Base-by-base conservation (phyloP, 2,888 invertebrate genomes). In the Anthophora plumipes region DNA sequence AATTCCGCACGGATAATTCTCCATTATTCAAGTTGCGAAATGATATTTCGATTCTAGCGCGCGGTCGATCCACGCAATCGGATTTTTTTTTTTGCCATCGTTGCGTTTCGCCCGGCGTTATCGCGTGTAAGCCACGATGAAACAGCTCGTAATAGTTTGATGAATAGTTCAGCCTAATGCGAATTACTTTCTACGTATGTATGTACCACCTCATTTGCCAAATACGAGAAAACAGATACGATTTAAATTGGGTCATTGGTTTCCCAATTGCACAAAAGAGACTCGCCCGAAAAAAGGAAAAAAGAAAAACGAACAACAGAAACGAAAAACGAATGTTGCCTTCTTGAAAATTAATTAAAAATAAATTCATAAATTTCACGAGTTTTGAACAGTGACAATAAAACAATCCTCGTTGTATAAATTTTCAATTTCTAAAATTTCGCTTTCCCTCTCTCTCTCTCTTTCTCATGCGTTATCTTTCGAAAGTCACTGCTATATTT, bases 21-120 rank as follows among this genome's bases (percentile, higher is more conserved):
- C 89, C 85, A 90, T 90, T 90, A 89, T 89, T 90, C 87, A 89
- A 87, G 81, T 85, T 80, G 75, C 80, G 83, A 86, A 90, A 89
- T 86, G 87, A 88, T 89, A 88, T 85, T 87, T 84, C 85, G 82
- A 85, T 83, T 71, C 75, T 61, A 41, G 48, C 55, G 64, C 43
- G 46, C 64, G 67, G 74, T 55, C 76, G 66, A 69, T 67, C 79
- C 60, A 70, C 59, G 77, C 83, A 85, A 84, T 86, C 84, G 80
- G 79, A 85, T 66, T 70, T 67, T 69, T 72, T 66, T 70, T 67
- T 69, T 72, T 76, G 46, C 11, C 48, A 14, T 61, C 9, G 43
- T n/a, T 41, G 61, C 50, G 54, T 59, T 66, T 66, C 55, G 59
- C 61, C 39, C 57, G 11, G 14, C 48, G 59, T 20, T 73, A 46